Evolutionary conservation across 2,797 vertebrate species (phyloP).

Genomic region (Carapus acus): DNA sequence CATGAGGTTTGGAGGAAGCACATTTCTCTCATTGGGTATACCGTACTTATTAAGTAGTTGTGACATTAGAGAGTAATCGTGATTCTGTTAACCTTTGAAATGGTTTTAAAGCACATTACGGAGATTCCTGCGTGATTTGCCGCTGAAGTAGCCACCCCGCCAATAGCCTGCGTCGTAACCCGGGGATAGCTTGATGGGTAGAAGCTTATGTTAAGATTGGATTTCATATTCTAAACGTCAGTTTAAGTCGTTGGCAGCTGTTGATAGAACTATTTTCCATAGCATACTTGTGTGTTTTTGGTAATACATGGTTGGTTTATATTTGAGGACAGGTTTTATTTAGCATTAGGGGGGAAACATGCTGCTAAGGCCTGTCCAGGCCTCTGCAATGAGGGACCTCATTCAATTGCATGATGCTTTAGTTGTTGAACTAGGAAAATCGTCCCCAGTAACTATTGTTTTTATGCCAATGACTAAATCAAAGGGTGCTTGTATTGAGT

Average conservation of each 20-base stretch:
- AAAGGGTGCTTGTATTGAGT: too few species aligned
- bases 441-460: too few species aligned
- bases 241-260: too few species aligned
- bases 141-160: conserved; percentile 41
- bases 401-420: conserved; percentile 1
- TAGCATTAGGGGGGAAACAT: conserved; percentile 40
- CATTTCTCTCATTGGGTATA: too few species aligned
- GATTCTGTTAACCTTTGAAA: background rate
- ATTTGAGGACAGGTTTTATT: background rate
- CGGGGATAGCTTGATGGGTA: conserved; percentile 39
- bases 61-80: too few species aligned
- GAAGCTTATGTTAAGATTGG: conserved; percentile 26
- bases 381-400: conserved; percentile 44
- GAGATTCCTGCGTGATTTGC: conserved; percentile 19
- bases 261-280: background rate
- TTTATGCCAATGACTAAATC: too few species aligned
- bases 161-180: conserved; percentile 45
- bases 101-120: conserved; percentile 9
- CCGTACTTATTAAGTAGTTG: too few species aligned
- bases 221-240: background rate
- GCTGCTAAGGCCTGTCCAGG: conserved; percentile 62
- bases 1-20: background rate
- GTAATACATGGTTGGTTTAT: background rate
- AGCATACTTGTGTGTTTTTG: too few species aligned
- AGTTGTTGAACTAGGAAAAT: background rate